These are phyloP conservation scores for Oedothorax gibbosus DNA, from an alignment of 1,140 invertebrate species.

Conservation along the genomic window DNA sequence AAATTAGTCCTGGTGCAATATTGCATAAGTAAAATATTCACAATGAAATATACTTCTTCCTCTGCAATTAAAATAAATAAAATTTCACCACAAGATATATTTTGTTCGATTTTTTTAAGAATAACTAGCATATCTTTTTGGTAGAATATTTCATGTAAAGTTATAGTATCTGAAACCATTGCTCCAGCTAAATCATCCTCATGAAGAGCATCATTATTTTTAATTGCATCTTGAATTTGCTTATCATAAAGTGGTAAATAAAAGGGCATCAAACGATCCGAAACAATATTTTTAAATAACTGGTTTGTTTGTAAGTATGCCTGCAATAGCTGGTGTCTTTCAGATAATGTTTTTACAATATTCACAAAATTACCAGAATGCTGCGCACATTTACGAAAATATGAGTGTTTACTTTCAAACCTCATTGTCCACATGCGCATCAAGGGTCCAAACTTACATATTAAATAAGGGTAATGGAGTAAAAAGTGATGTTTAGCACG, in stretches of 20 bases:
- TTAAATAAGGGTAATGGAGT: no score
- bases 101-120: no score
- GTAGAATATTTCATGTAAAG: neutral
- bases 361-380: neutral
- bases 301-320: neutral
- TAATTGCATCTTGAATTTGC: neutral
- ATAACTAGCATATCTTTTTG: no score
- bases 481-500: no score
- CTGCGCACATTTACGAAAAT: neutral
- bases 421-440: conserved; percentile 2
- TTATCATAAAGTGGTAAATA: neutral
- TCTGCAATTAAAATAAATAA: no score
- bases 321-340: neutral
- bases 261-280: neutral
- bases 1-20: neutral
- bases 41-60: neutral
- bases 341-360: conserved; percentile 1
- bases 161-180: neutral
- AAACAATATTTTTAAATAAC: neutral
- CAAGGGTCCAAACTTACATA: conserved; percentile 3
- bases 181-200: neutral
- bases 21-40: neutral
- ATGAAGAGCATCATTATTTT: neutral
- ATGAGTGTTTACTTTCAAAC: neutral
- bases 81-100: no score